Evolutionary conservation across 2,888 invertebrate species (phyloP), one percentile per base, ranked within the genome.

Genomic region (Bombylius discolor): DNA sequence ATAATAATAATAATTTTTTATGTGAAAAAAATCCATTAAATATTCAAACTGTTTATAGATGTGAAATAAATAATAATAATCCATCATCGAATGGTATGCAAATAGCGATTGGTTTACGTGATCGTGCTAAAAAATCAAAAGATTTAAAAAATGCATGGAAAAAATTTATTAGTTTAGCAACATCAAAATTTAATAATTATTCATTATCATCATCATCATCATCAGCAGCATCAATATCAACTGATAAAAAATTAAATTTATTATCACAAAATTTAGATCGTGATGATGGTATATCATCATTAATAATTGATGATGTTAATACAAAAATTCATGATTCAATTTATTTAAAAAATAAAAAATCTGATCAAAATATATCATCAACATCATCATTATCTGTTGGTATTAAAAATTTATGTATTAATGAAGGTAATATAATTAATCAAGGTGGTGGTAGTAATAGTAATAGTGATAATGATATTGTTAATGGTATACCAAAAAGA

Each of bases 111-210:
- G 73, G 73, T 0, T 59, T 74, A 0, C 72, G 71, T 59, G 73
- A 74, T 66, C 71, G 72, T 0, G 71, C 71, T 44, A 74, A 74
- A 59, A 74, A 74, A 58, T 70, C 74, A 5, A 74, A 74, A 61
- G 74, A 74, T 61, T 64, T 74, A 34, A 74, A 74, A 62, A 74
- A 74, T 55, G 74, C 74, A 4, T 74, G 74, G 74, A 71, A 69
- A 47, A 72, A 72, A 45, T 74, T 74, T 45, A 70, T 74, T 4
- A 73, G 70, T 32, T 69, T 71, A 66, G 74, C 74, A 4, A 69
- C 74, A 7, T 70, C 72, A 3, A 74, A 73, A 58, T 73, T 74
- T 57, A 71, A 70, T 34, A 14, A 42, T 6, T 14, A 32, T 13
- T 8, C 34, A 49, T 45, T 33, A 12, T 44, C 32, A 54, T 34